Conservation (phyloP, 2,797 vertebrate species). For the Synanceia verrucosa region DNA sequence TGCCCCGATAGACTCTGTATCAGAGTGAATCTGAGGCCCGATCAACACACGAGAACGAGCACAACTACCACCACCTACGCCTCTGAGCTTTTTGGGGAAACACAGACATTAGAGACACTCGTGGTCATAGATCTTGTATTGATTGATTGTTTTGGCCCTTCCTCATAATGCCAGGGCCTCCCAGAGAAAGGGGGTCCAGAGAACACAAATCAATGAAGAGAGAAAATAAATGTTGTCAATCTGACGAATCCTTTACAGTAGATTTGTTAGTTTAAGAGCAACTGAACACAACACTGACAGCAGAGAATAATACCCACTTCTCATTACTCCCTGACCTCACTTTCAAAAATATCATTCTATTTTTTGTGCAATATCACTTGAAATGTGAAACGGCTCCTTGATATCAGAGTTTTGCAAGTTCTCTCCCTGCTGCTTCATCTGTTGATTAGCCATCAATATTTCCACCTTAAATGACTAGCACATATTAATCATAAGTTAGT, state of each 20-base stretch:
- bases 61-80: conserved; percentile 29
- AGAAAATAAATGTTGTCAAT: conserved; percentile 4
- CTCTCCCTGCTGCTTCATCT: too few relatives aligned
- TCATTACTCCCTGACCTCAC: background rate
- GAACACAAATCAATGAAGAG: background rate
- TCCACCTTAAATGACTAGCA: background rate
- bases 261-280: background rate
- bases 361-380: too few relatives aligned
- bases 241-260: background rate
- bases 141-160: conserved; percentile 16
- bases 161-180: background rate
- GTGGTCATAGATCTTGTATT: conserved; percentile 6
- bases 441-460: background rate
- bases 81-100: conserved; percentile 16
- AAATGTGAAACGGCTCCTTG: background rate
- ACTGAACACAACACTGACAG: background rate
- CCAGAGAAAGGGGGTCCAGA: background rate
- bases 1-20: conserved; percentile 24
- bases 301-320: background rate
- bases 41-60: conserved; percentile 8
- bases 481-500: too few relatives aligned
- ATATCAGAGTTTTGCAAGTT: too few relatives aligned
- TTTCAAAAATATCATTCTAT: background rate
- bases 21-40: conserved; percentile 25
- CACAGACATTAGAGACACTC: background rate